These are phyloP conservation scores for Tetramorium alpestre DNA, from an alignment of 1,140 invertebrate genomes.

Conservation along the genomic window DNA sequence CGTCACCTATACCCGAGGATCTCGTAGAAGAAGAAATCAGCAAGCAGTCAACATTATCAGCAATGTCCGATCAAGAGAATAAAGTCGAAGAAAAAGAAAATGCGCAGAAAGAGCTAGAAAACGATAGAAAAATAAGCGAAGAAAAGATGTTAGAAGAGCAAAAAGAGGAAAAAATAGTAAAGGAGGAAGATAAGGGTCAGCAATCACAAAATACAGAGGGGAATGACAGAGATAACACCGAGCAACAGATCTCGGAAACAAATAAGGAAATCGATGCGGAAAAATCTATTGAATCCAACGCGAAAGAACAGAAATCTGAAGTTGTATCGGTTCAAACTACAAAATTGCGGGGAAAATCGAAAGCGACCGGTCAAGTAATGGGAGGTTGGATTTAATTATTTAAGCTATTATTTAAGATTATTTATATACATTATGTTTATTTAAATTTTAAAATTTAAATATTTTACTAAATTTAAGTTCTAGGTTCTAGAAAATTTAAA, in stretches of 20 bases:
- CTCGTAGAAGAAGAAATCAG: conserved; percentile 69
- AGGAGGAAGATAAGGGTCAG: conserved; percentile 25
- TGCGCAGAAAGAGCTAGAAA: conserved; percentile 24
- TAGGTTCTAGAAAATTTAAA: no score
- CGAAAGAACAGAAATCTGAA: background rate
- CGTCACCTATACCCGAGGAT: conserved; percentile 82
- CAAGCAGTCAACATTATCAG: conserved; percentile 40
- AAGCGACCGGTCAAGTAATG: conserved; percentile 89
- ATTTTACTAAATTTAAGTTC: conserved; percentile 1
- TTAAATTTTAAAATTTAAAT: background rate
- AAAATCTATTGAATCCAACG: conserved; percentile 44
- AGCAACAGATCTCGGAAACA: conserved; percentile 30
- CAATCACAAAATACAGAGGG: conserved; percentile 39
- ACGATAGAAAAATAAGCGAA: conserved; percentile 40
- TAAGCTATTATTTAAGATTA: background rate
- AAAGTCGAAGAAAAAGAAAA: conserved; percentile 41
- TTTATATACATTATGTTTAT: background rate
- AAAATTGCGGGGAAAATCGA: conserved; percentile 88
- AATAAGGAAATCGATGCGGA: conserved; percentile 46
- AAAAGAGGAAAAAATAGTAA: conserved; percentile 22
- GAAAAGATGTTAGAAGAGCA: conserved; percentile 29
- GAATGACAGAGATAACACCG: conserved; percentile 36
- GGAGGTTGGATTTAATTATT: conserved; percentile 88
- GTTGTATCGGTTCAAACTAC: conserved; percentile 76
- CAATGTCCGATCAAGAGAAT: background rate